Conservation (phyloP, 2,113 vertebrate genomes). For the Gnathonemus longibarbis region DNA sequence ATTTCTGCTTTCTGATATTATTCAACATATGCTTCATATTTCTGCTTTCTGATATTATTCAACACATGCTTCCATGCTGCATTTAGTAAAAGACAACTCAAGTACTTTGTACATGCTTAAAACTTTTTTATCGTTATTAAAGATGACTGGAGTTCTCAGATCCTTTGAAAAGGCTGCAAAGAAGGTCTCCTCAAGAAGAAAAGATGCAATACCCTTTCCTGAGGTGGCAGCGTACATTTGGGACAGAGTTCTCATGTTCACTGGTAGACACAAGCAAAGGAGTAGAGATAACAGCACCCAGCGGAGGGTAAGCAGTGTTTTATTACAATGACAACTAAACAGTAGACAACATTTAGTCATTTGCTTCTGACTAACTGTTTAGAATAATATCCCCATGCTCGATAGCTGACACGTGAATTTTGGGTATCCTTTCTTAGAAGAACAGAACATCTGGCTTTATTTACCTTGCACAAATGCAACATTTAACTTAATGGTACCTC, state of each 20-base stretch:
- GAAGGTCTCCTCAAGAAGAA: conserved; percentile 38
- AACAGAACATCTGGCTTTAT: background rate
- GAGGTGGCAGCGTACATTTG: conserved; percentile 40
- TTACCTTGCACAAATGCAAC: background rate
- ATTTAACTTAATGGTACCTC: background rate
- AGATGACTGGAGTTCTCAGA: conserved; percentile 42
- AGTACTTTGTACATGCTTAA: background rate
- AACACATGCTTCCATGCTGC: background rate
- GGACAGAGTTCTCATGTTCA: conserved; percentile 28
- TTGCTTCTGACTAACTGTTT: background rate
- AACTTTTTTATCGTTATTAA: conserved; percentile 11
- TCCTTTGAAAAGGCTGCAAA: conserved; percentile 42
- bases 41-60: background rate
- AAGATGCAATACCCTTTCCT: conserved; percentile 34
- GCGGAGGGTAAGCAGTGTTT: conserved; percentile 47
- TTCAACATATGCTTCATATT: background rate
- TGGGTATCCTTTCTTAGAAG: background rate
- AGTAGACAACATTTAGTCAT: background rate
- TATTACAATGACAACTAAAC: background rate
- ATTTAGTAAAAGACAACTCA: background rate
- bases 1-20: background rate
- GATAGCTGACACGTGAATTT: background rate
- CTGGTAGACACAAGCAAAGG: conserved; percentile 23
- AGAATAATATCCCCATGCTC: background rate
- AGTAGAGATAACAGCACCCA: conserved; percentile 19